A percentile compares a stretch with the other conserved stretches of the same genome.
Conservation (phyloP, 2,888 invertebrate genomes). For the Philhelius pedissequus region DNA sequence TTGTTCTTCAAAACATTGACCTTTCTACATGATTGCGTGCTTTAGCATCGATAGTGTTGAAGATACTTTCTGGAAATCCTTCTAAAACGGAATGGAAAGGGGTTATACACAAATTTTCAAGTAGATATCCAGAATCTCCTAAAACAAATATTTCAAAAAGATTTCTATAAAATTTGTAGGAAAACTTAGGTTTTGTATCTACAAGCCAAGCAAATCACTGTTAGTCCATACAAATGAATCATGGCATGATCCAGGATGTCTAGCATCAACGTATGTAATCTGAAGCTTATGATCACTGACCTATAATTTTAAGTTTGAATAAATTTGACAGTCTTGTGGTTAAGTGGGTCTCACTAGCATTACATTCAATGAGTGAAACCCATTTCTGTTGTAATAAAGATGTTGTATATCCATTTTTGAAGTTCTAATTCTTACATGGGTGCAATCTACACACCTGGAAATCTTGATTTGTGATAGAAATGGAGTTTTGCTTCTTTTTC, state of each 20-base stretch:
- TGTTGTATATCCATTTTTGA: background rate
- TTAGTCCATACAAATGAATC: slow-evolving; percentile 6
- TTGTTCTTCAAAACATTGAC: too few species aligned
- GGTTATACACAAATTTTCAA: too few species aligned
- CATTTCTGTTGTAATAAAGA: background rate
- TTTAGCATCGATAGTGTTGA: too few species aligned
- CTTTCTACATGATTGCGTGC: too few species aligned
- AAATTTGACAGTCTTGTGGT: too few species aligned
- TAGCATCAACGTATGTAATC: background rate
- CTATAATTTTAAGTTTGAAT: background rate
- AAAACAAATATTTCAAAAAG: too few species aligned
- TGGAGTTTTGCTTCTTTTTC: background rate
- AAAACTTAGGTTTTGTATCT: too few species aligned
- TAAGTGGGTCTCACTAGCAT: too few species aligned
- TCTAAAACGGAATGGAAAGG: too few species aligned
- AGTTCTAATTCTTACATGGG: background rate
- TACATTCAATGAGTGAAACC: background rate
- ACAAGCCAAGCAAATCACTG: background rate
- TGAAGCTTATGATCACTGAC: background rate
- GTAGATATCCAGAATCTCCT: too few species aligned
- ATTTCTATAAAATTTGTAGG: too few species aligned
- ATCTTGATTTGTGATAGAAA: background rate
- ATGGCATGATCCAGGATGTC: background rate
- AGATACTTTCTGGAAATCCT: too few species aligned
- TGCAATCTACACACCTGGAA: background rate